Evolutionary conservation across 2,113 vertebrate species (phyloP), one percentile per base, ranked within the genome.

Genomic region (Podarcis muralis): DNA sequence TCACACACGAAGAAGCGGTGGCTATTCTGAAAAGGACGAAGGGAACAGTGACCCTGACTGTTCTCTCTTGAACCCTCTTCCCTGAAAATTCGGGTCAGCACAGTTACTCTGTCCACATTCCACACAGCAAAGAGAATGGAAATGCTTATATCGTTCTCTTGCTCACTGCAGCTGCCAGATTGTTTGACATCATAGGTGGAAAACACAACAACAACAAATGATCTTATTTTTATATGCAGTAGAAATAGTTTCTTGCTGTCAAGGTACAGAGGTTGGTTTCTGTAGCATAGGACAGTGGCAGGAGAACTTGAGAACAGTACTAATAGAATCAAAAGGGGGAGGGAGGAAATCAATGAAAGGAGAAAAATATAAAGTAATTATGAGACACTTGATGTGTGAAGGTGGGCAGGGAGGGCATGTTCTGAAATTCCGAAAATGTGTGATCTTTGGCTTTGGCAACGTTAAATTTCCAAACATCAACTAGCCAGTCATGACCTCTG

Each of bases 1-100:
- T 99, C 30, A 99, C 98, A 23, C 99, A 99, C 1, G 99, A 99
- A 95, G 99, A 99, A 92, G 99, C 99, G 0, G 98, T 99, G 3
- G 96, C 98, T 90, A 98, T 99, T 94, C 96, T 99, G 90, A 99
- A 99, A 94, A 97, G 97, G 94, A 99, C 99, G 91, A 99, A 99
- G 96, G 99, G 99, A 94, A 96, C 96, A 0, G 98, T 99, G 90
- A 99, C 98, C 2, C 95, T 99, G 85, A 98, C 98, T 82, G 98
- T 99, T 89, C 95, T 99, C 4, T 99, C 99, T 0, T 99, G 97
- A 98, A 43, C 20, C 82, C 37, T 3, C 40, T 89, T 53, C 48
- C 13, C 30, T 81, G 53, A 57, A 78, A 13, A 82, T 1, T 80
- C 78, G 65, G 80, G 27, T 86, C 78, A 90, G 0, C 71, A 59